These are phyloP conservation scores for Oscheius sp. DNA, from an alignment of 2,888 invertebrate genomes.

Conservation along the genomic window DNA sequence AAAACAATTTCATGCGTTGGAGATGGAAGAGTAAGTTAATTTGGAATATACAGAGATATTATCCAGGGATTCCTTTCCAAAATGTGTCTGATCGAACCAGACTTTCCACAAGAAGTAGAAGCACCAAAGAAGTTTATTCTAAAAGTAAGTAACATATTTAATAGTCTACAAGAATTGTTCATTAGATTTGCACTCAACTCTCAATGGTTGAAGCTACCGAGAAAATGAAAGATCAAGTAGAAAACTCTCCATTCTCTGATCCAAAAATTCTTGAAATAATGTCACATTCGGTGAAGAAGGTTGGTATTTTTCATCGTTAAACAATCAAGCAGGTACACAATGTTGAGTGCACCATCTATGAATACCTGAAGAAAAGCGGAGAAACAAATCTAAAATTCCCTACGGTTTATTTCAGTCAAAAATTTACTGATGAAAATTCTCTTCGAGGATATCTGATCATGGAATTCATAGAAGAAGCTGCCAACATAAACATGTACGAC, in stretches of 20 bases:
- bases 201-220: conserved; percentile 10
- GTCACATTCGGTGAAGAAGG: conserved; percentile 2
- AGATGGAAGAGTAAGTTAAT: background rate
- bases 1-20: background rate
- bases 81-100: conserved; percentile 20
- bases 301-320: background rate
- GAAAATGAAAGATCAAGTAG: background rate
- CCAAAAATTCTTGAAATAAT: conserved; percentile 5
- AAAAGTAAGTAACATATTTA: conserved; percentile 10
- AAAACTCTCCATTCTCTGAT: background rate
- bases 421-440: conserved; percentile 25
- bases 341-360: conserved; percentile 14
- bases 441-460: conserved; percentile 40
- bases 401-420: conserved; percentile 3
- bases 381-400: background rate
- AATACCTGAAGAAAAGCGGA: background rate
- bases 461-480: conserved; percentile 33
- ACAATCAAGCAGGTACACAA: conserved; percentile 26
- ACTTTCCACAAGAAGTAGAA: background rate
- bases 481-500: conserved; percentile 6
- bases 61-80: conserved; percentile 28
- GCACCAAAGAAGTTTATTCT: conserved; percentile 11
- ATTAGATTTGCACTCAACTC: conserved; percentile 11
- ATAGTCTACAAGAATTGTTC: background rate
- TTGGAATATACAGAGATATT: background rate